A percentile compares a stretch with the other conserved stretches of the same genome.
Conservation (phyloP, 1,140 invertebrate species). For the Stegodyphus dumicola region DNA sequence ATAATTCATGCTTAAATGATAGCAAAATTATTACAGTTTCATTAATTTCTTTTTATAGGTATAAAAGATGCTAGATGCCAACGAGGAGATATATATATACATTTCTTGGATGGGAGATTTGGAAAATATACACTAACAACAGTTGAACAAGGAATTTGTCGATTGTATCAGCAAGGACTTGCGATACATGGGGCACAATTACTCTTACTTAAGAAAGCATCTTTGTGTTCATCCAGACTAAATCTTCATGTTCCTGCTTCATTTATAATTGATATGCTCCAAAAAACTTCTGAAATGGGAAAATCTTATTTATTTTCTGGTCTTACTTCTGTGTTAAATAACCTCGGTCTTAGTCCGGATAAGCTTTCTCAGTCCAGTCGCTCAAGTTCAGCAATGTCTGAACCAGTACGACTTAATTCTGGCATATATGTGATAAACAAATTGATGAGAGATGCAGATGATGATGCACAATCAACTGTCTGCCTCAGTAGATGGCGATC, state of each 20-base stretch:
- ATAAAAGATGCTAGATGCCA: conserved; percentile 53
- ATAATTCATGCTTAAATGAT: neutral
- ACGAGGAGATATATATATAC: conserved; percentile 47
- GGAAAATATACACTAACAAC: conserved; percentile 41
- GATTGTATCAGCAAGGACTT: conserved; percentile 51
- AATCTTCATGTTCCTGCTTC: conserved; percentile 52
- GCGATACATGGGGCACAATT: conserved; percentile 53
- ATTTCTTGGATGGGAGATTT: conserved; percentile 49
- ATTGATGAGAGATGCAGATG: conserved; percentile 47
- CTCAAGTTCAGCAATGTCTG: conserved; percentile 61
- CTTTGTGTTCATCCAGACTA: conserved; percentile 32
- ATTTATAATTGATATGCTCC: conserved; percentile 47
- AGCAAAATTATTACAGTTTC: neutral
- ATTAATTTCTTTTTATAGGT: conserved; percentile 14
- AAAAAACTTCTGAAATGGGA: conserved; percentile 54
- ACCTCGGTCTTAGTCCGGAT: conserved; percentile 52
- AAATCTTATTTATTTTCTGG: conserved; percentile 48
- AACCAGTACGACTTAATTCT: conserved; percentile 57
- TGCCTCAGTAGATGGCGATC: conserved; percentile 54
- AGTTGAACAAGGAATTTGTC: conserved; percentile 54
- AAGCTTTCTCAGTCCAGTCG: conserved; percentile 57
- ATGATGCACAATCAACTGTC: conserved; percentile 41
- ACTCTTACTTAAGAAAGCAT: conserved; percentile 45
- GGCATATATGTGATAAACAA: conserved; percentile 58
- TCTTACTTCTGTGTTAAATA: conserved; percentile 48